Evolutionary conservation across 2,113 vertebrate genomes (phyloP).

Genomic region (Hippocampus barbouri): DNA sequence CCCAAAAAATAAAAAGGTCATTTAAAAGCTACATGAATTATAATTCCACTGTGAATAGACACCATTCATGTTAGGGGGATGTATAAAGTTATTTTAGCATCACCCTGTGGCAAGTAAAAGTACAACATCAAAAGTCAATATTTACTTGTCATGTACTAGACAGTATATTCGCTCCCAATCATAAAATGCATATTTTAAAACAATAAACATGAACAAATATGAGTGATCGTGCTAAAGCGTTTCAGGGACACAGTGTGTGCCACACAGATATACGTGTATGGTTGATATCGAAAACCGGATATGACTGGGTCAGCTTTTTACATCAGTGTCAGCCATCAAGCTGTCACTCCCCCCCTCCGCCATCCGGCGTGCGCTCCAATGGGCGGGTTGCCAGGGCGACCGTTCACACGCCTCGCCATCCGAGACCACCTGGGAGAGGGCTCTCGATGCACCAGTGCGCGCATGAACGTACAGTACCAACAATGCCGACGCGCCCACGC

Average conservation of each 20-base stretch:
- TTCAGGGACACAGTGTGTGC: neutral
- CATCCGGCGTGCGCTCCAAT: conserved; percentile 46
- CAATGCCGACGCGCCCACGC: conserved; percentile 3
- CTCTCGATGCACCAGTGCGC: conserved; percentile 35
- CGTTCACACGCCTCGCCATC: conserved; percentile 47
- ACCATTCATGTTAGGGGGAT: neutral
- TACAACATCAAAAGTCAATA: neutral
- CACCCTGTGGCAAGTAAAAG: neutral
- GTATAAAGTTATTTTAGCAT: neutral
- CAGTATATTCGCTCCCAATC: neutral
- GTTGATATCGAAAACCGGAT: neutral
- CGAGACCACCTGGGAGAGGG: conserved; percentile 50
- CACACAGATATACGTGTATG: neutral
- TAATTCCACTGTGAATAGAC: neutral
- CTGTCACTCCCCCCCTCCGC: conserved; percentile 46
- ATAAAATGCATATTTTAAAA: neutral
- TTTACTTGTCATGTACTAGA: neutral
- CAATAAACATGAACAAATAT: neutral
- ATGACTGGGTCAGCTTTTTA: conserved; percentile 4
- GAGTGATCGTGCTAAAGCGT: neutral
- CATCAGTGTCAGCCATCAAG: conserved; percentile 49
- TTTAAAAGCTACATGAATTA: neutral
- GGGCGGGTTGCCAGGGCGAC: conserved; percentile 65
- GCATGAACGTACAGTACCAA: conserved; percentile 24
- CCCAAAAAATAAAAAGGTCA: neutral